Evolutionary conservation across 2,888 invertebrate species (phyloP).

Genomic region (Antheraea yamamai): DNA sequence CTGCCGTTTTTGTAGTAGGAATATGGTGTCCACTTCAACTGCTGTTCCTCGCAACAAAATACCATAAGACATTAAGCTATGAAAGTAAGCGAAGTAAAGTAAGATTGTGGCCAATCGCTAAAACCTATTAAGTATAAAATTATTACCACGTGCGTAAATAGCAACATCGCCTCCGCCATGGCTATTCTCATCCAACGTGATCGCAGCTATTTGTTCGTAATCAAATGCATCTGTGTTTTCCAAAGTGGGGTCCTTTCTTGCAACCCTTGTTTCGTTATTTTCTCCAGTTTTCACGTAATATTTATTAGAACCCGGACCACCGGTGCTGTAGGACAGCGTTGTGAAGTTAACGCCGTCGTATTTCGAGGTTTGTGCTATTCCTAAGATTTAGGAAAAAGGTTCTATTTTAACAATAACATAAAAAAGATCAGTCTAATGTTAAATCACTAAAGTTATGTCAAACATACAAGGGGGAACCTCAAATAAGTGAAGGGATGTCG

Average conservation of each 20-base stretch:
- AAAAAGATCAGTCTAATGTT: no score
- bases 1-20: no score
- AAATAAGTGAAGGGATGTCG: no score
- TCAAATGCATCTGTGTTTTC: constrained; percentile 84
- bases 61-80: no score
- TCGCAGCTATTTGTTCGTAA: constrained; percentile 88
- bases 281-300: constrained; percentile 53
- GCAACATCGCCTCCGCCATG: constrained; percentile 94
- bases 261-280: constrained; percentile 53
- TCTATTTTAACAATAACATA: constrained; percentile 61
- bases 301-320: constrained; percentile 86
- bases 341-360: constrained; percentile 87
- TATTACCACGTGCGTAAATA: constrained; percentile 88
- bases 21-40: no score
- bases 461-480: no score
- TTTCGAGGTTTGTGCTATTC: constrained; percentile 84
- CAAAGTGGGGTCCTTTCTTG: constrained; percentile 83
- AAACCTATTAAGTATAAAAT: not conserved
- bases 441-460: no score
- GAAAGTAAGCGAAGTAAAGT: no score
- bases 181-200: constrained; percentile 87
- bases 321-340: constrained; percentile 89
- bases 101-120: no score
- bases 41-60: no score
- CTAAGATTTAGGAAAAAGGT: constrained; percentile 51